phyloP scores from a whole-genome alignment of 2,888 invertebrate species.

The Euzophera pinguis region DNA sequence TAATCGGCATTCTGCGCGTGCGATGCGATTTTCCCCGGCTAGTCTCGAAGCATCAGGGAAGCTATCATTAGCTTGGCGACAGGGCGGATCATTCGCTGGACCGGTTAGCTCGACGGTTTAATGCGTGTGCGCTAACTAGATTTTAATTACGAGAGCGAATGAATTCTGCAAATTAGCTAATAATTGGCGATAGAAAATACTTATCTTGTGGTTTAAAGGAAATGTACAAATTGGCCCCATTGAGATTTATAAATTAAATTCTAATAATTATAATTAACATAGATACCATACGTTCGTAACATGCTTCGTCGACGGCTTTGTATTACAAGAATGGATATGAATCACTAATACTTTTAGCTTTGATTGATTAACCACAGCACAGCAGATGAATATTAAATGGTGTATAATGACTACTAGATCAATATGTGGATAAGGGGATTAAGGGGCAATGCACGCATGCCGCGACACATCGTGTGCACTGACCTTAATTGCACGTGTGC shows the following conservation, averaged over 20 bases:
- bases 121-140: slow-evolving; percentile 38
- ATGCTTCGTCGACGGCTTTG: too few relatives aligned
- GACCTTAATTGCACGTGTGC: slow-evolving; percentile 69
- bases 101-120: slow-evolving; percentile 45
- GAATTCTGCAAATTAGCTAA: slow-evolving; percentile 23
- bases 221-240: too few relatives aligned
- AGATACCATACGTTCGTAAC: too few relatives aligned
- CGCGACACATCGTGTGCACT: slow-evolving; percentile 60
- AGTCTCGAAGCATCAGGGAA: slow-evolving; percentile 55
- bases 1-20: slow-evolving; percentile 67
- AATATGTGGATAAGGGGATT: slow-evolving; percentile 36
- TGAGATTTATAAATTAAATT: too few relatives aligned
- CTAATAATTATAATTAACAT: too few relatives aligned
- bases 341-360: too few relatives aligned
- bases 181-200: slow-evolving; percentile 1
- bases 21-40: slow-evolving; percentile 65
- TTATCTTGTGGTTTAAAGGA: neutral
- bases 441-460: slow-evolving; percentile 36
- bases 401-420: slow-evolving; percentile 37
- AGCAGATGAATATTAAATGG: slow-evolving; percentile 10
- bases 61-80: slow-evolving; percentile 72
- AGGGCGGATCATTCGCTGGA: slow-evolving; percentile 54
- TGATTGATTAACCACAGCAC: neutral
- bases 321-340: too few relatives aligned
- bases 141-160: slow-evolving; percentile 36